A percentile compares a stretch with the other conserved stretches of the same genome.
These are phyloP conservation scores for Sphaeridia pumilis DNA, from an alignment of 2,888 invertebrate species.

Conservation along the genomic window DNA sequence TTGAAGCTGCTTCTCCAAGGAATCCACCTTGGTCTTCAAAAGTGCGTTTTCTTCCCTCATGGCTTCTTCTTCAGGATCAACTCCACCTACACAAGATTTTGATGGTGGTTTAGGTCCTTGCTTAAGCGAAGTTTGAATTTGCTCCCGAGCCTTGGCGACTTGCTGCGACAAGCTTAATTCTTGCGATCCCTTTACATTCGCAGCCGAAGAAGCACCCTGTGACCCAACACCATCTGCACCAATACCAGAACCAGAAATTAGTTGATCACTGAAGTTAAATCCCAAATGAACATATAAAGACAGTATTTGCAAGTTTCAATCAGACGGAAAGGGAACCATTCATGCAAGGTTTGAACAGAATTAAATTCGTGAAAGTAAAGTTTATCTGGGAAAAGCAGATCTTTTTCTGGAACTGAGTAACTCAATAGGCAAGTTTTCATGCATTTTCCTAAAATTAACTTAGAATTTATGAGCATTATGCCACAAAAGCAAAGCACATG, in stretches of 20 bases:
- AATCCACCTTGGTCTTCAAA: slow-evolving; percentile 32
- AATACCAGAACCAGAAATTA: slow-evolving; percentile 2
- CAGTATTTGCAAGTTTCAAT: too few relatives aligned
- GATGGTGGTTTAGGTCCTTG: slow-evolving; percentile 22
- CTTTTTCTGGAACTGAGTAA: too few relatives aligned
- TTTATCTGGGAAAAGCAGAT: too few relatives aligned
- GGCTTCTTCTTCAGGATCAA: slow-evolving; percentile 29
- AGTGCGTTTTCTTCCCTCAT: slow-evolving; percentile 34
- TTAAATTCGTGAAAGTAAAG: too few relatives aligned
- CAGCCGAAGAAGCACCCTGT: slow-evolving; percentile 15
- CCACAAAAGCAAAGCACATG: too few relatives aligned
- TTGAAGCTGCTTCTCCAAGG: slow-evolving; percentile 29
- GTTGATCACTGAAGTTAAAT: too few relatives aligned
- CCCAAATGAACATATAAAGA: too few relatives aligned
- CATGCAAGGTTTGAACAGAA: too few relatives aligned
- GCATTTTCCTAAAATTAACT: too few relatives aligned
- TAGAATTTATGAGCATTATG: too few relatives aligned
- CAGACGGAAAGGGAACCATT: too few relatives aligned
- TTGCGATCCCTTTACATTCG: slow-evolving; percentile 14
- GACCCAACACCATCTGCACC: slow-evolving; percentile 16
- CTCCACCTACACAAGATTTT: slow-evolving; percentile 29
- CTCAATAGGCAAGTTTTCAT: too few relatives aligned
- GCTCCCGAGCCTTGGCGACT: slow-evolving; percentile 34
- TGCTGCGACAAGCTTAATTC: slow-evolving; percentile 34
- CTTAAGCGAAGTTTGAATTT: slow-evolving; percentile 32